Base-by-base conservation (phyloP, 2,113 vertebrate species). In the Parotia lawesii region DNA sequence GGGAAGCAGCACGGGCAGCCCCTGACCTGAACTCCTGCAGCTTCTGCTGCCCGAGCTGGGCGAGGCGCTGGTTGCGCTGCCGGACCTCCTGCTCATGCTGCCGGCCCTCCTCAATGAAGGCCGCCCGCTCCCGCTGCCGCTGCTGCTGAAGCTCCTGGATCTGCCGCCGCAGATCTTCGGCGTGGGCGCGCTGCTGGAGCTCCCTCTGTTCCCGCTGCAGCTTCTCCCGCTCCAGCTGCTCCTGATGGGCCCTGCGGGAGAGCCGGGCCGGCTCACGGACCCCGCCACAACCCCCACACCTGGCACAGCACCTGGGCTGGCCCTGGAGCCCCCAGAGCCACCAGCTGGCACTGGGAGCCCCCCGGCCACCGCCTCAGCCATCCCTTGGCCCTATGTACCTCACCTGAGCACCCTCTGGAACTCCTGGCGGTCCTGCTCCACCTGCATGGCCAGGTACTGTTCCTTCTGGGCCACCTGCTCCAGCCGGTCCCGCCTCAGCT, bases 331-430 rank as follows among this genome's bases (percentile, higher is more conserved):
- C 40, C 24, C 40, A 16, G 53, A 73, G 56, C n/a, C 44, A 31
- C 27, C 56, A 31, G 42, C 54, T 23, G 72, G 44, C 25, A n/a
- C 28, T 40, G 58, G 23, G 58, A 77, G 58, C 5, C 10, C 3
- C 37, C 29, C 6, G 5, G 37, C 8, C 45, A 13, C 23, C 0
- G 1, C 37, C 28, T 12, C 45, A 40, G 28, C 45, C 1, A 6
- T 21, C 12, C 22, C 75, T 42, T 0, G 1, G 58, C 9, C 14
- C 31, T 3, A 2, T 44, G 60, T 28, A 12, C 33, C 61, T 37
- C 76, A 79, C 61, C 12, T 44, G 50, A 79, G 76, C 33, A 79
- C 50, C 48, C 61, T 54, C 15, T 20, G 33, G 48, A 79, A 78
- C 19, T 78, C 61, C 61, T 20, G 76, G 50, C 5, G 12, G 19